Conservation (phyloP, 2,888 invertebrate species). For the Prosopocoilus inquinatus region DNA sequence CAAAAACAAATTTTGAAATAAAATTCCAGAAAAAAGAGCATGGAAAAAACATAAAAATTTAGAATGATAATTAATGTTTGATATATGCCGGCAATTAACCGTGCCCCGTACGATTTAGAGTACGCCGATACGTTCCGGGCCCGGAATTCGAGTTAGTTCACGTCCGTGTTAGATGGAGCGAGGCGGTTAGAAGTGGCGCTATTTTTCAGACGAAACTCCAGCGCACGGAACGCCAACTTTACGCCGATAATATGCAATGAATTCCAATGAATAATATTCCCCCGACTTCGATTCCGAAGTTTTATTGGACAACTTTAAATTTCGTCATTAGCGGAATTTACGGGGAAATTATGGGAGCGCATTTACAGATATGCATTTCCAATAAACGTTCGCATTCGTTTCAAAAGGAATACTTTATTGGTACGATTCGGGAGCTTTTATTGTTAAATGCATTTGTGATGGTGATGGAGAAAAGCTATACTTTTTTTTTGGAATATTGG, state of each 20-base stretch:
- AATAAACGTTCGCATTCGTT: not conserved
- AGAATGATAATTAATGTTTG: too few relatives aligned
- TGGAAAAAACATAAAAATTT: too few relatives aligned
- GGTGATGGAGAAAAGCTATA: too few relatives aligned
- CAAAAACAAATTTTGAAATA: too few relatives aligned
- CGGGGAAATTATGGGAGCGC: not conserved
- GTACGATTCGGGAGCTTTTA: too few relatives aligned
- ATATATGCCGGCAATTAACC: too few relatives aligned
- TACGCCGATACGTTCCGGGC: too few relatives aligned
- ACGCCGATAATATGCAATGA: conserved; percentile 20
- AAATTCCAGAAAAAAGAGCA: too few relatives aligned
- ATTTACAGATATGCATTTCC: conserved; percentile 6
- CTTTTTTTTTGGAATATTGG: too few relatives aligned
- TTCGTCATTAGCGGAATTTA: conserved; percentile 13
- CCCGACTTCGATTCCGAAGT: conserved; percentile 15
- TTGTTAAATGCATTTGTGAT: too few relatives aligned
- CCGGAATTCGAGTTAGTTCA: not conserved
- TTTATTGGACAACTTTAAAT: conserved; percentile 16
- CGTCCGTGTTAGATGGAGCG: not conserved
- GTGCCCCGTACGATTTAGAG: too few relatives aligned
- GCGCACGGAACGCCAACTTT: conserved; percentile 14
- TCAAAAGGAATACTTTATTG: too few relatives aligned
- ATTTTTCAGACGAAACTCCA: conserved; percentile 10
- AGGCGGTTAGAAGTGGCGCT: not conserved
- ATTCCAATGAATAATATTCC: conserved; percentile 20